Conservation (phyloP, 2,797 vertebrate genomes). For the Taenioides sp. region DNA sequence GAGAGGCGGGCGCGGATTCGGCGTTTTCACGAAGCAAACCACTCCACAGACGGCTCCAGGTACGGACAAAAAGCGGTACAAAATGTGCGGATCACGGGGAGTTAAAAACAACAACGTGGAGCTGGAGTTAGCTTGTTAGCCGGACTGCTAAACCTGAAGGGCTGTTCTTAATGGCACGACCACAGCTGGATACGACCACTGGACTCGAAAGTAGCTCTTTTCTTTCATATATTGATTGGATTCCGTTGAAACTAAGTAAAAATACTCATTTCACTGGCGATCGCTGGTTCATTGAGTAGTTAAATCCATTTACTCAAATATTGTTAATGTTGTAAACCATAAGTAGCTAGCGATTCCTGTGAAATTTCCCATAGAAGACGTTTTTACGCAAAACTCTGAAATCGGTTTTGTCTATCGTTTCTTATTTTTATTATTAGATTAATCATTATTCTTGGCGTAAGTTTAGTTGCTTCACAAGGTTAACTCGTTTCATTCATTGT, state of each 20-base stretch:
- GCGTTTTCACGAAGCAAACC: neutral
- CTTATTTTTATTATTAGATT: neutral
- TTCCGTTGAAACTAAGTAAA: neutral
- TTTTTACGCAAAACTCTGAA: neutral
- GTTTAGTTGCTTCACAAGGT: neutral
- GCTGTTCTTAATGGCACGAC: neutral
- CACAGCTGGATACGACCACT: slow-evolving; percentile 42
- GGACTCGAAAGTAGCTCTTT: neutral
- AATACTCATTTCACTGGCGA: neutral
- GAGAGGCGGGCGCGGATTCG: slow-evolving; percentile 6
- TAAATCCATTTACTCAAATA: neutral
- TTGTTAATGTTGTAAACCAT: neutral
- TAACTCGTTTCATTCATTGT: neutral
- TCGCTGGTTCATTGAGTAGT: neutral
- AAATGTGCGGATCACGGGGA: too few relatives aligned
- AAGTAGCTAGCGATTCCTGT: neutral
- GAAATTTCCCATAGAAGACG: neutral
- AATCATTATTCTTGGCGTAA: neutral
- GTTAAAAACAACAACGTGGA: neutral
- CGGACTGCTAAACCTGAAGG: slow-evolving; percentile 31
- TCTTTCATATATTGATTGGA: neutral
- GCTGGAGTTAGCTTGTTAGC: slow-evolving; percentile 8
- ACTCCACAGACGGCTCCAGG: neutral
- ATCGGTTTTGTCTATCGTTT: neutral
- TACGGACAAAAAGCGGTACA: slow-evolving; percentile 6